Evolutionary conservation across 2,797 vertebrate species (phyloP).

Genomic region (Hoplostethus mediterraneus): DNA sequence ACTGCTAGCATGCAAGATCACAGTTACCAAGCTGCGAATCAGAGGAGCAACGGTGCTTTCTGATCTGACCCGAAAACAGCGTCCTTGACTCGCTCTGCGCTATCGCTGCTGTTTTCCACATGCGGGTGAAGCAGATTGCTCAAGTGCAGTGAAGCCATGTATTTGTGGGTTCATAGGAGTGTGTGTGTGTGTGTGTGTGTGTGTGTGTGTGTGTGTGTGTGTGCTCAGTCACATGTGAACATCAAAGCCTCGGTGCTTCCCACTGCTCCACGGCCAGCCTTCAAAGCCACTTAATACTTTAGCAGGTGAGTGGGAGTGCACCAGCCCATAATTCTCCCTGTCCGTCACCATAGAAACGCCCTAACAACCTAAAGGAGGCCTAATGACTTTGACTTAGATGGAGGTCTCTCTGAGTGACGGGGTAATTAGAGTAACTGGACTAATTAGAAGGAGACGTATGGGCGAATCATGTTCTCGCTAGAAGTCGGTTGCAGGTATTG

Average conservation of each 20-base stretch:
- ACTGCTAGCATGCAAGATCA: conserved; percentile 7
- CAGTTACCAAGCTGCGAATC: neutral
- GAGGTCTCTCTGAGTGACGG: conserved; percentile 21
- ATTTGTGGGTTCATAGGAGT: neutral
- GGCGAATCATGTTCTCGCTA: conserved; percentile 11
- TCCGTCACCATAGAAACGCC: conserved; percentile 52
- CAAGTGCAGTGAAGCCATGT: conserved; percentile 17
- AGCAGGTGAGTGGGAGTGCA: conserved; percentile 74
- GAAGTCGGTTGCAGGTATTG: conserved; percentile 16
- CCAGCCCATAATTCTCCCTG: conserved; percentile 58
- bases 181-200: conserved; percentile 7
- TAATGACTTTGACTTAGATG: conserved; percentile 35
- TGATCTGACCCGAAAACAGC: conserved; percentile 28
- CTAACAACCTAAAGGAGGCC: conserved; percentile 27
- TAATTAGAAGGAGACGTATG: conserved; percentile 40
- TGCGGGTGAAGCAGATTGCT: conserved; percentile 20
- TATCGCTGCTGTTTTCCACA: conserved; percentile 29
- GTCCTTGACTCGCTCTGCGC: conserved; percentile 24
- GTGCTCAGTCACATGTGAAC: conserved; percentile 25
- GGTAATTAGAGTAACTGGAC: conserved; percentile 39
- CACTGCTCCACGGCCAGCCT: conserved; percentile 49
- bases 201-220: conserved; percentile 1
- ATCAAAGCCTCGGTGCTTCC: conserved; percentile 69
- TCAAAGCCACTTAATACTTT: conserved; percentile 75
- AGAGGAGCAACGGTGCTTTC: conserved; percentile 16